phyloP scores from a whole-genome alignment of 2,888 invertebrate genomes.

The Didymodactylos carnosus region DNA sequence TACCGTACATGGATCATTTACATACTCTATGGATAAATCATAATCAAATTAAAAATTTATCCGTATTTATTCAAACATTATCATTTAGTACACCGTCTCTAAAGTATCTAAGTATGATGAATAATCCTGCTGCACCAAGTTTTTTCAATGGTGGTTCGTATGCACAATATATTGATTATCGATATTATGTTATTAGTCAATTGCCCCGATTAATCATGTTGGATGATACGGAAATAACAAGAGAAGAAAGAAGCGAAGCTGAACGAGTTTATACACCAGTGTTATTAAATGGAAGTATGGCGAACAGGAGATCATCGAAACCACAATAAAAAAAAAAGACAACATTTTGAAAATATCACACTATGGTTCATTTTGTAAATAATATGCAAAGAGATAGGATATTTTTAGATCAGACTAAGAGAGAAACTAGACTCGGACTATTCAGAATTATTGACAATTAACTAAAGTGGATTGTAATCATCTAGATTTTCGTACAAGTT shows the following conservation, averaged over 20 bases:
- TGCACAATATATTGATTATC: not conserved
- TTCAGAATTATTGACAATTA: no score
- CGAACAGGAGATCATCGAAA: no score
- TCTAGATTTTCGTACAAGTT: no score
- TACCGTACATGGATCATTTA: conserved; percentile 52
- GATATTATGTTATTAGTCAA: not conserved
- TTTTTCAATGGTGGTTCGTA: conserved; percentile 35
- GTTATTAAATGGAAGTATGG: no score
- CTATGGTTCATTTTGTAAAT: no score
- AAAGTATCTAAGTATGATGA: not conserved
- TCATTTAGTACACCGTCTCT: conserved; percentile 43
- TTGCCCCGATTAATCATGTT: not conserved
- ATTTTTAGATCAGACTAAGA: no score
- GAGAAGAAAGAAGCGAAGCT: not conserved
- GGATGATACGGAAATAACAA: not conserved
- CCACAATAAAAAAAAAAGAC: no score
- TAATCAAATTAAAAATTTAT: conserved; percentile 43
- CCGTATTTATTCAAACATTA: conserved; percentile 39
- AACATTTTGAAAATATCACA: no score
- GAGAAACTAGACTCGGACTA: no score
- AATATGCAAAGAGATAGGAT: no score
- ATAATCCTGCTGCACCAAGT: not conserved
- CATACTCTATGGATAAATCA: conserved; percentile 53
- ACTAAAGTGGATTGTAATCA: no score
- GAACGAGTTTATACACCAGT: not conserved